phyloP scores from a whole-genome alignment of 2,113 vertebrate species.

The Callipepla californica region DNA sequence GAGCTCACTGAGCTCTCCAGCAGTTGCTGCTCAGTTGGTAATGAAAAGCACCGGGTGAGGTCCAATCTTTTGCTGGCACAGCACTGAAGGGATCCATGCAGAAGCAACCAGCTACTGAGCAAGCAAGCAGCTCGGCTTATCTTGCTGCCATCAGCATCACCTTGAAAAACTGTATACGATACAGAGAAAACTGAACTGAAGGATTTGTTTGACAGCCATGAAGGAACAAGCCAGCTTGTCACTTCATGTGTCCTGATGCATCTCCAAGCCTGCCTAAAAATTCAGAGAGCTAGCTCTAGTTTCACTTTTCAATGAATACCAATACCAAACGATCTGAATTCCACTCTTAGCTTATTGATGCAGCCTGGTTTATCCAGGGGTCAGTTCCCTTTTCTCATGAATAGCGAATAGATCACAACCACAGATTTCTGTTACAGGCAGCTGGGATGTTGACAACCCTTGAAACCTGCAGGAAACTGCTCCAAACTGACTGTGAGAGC shows the following conservation, averaged over 20 bases:
- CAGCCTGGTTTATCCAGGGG: neutral
- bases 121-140: neutral
- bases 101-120: neutral
- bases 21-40: neutral
- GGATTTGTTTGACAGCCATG: neutral
- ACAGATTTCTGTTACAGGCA: neutral
- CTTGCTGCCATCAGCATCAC: neutral
- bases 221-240: neutral
- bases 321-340: neutral
- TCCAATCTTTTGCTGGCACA: constrained; percentile 12
- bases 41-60: neutral
- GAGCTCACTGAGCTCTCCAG: constrained; percentile 14
- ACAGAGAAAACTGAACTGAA: neutral
- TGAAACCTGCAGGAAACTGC: neutral
- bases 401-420: neutral
- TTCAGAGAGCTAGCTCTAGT: neutral
- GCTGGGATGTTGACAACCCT: neutral
- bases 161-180: neutral
- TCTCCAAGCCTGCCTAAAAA: neutral
- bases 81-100: neutral
- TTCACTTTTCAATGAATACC: neutral
- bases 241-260: neutral
- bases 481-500: neutral
- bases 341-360: neutral
- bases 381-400: neutral